A percentile compares a stretch with the other conserved stretches of the same genome.
Conservation (phyloP, 1,140 invertebrate genomes). For the Camponotus floridanus region DNA sequence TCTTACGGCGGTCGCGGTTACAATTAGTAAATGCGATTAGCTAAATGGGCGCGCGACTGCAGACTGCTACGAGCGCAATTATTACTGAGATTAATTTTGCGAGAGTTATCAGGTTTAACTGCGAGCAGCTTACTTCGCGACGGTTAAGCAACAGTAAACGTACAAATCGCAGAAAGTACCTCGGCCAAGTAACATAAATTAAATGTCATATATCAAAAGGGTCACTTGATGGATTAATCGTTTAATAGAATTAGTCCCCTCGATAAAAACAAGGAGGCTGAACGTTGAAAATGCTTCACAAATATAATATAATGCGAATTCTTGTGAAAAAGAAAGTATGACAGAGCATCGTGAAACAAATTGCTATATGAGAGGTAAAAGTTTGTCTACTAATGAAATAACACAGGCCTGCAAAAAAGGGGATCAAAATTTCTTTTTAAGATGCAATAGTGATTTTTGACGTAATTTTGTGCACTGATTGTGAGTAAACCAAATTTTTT, state of each 20-base stretch:
- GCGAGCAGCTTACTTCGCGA: constrained; percentile 48
- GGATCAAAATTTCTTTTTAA: too few species aligned
- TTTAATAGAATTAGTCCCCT: constrained; percentile 33
- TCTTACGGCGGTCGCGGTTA: constrained; percentile 58
- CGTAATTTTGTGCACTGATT: too few species aligned
- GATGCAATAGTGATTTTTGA: too few species aligned
- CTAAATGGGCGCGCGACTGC: constrained; percentile 68
- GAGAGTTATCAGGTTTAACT: constrained; percentile 68
- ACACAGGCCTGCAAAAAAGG: too few species aligned
- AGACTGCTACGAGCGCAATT: constrained; percentile 57
- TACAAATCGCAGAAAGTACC: constrained; percentile 41
- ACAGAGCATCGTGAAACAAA: background rate
- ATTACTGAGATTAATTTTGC: constrained; percentile 71
- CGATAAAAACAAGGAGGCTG: constrained; percentile 23
- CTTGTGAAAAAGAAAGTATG: background rate
- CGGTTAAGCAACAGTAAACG: constrained; percentile 38
- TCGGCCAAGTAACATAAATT: constrained; percentile 43
- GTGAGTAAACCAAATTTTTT: too few species aligned
- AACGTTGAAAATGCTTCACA: background rate
- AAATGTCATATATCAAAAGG: constrained; percentile 50
- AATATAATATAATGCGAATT: background rate
- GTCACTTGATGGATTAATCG: constrained; percentile 42
- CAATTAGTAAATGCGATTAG: constrained; percentile 72
- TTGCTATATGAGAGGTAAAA: background rate
- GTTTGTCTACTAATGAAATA: background rate